phyloP scores from a whole-genome alignment of 2,888 invertebrate species.

The Euzophera pinguis region DNA sequence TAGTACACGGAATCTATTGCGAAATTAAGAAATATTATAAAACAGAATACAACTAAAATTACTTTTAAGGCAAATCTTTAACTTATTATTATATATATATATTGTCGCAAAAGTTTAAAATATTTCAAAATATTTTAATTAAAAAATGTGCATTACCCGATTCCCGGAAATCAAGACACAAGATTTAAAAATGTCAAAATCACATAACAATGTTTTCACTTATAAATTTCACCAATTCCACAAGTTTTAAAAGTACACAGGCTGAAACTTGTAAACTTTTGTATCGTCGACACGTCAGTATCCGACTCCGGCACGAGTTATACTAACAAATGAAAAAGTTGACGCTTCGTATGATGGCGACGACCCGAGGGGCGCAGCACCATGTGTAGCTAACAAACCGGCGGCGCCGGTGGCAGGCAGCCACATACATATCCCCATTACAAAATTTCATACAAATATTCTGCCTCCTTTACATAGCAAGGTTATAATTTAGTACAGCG shows the following conservation, averaged over 20 bases:
- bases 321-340: constrained; percentile 55
- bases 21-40: too few species aligned
- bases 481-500: constrained; percentile 43
- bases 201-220: not conserved
- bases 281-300: constrained; percentile 48
- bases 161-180: not conserved
- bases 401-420: constrained; percentile 25
- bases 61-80: not conserved
- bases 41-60: not conserved
- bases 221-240: not conserved
- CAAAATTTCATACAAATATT: constrained; percentile 34
- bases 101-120: not conserved
- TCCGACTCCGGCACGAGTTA: constrained; percentile 51
- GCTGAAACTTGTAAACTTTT: constrained; percentile 24
- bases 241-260: constrained; percentile 5
- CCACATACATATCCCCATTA: constrained; percentile 48
- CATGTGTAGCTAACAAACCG: constrained; percentile 51
- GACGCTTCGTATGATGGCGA: constrained; percentile 25
- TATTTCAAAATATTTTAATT: too few species aligned
- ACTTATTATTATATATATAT: too few species aligned
- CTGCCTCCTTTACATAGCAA: constrained; percentile 42
- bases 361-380: constrained; percentile 51
- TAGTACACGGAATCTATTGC: too few species aligned
- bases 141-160: constrained; percentile 12
- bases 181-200: not conserved